Base-by-base conservation (phyloP, 2,113 vertebrate genomes). In the Anguilla japonica region DNA sequence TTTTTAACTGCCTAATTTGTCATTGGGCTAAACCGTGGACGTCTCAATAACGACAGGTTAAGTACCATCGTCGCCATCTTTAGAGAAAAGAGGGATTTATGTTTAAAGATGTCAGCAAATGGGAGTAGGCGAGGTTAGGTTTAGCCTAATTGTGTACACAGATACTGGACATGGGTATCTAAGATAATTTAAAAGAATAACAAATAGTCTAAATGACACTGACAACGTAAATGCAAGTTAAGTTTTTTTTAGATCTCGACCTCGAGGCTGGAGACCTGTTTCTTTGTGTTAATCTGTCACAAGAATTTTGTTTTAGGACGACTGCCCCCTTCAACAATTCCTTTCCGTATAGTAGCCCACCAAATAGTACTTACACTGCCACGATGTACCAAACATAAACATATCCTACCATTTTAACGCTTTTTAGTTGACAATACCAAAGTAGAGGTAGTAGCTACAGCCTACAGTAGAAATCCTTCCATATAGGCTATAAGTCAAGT, bases 61-160 rank as follows among this genome's bases (percentile, higher is more conserved):
- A 84, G 22, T 43, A 34, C 22, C 57, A 75, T 39, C 82, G 83
- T 84, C 83, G 83, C 83, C 83, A 84, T 84, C 57, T 84, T 84
- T 71, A 83, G 1, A 83, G 29, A 83, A 60, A 84, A 75, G 50
- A 18, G 60, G 18, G 29, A 71, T 63, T 67, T 40, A 60, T 41
- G 40, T 40, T 40, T 41, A 18, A 57, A 84, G 57, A 41, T 46
- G 57, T 84, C 60, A 41, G 83, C 43, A 71, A 71, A 71, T 57
- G 40, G 40, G 75, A 34, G 75, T 2, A 34, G 71, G n/a, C 9
- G 9, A 34, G 22, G 26, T 75, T 75, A 34, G 1, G 26, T 75
- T n/a, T 75, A 13, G 71, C 26, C 26, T n/a, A 34, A n/a, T n/a
- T 75, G 26, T 75, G 60, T 26, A 26, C 15, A 20, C 3, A 60